A percentile compares a stretch with the other conserved stretches of the same genome.
Evolutionary conservation across 2,113 vertebrate species (phyloP).

Genomic region (Calidris pygmaea): DNA sequence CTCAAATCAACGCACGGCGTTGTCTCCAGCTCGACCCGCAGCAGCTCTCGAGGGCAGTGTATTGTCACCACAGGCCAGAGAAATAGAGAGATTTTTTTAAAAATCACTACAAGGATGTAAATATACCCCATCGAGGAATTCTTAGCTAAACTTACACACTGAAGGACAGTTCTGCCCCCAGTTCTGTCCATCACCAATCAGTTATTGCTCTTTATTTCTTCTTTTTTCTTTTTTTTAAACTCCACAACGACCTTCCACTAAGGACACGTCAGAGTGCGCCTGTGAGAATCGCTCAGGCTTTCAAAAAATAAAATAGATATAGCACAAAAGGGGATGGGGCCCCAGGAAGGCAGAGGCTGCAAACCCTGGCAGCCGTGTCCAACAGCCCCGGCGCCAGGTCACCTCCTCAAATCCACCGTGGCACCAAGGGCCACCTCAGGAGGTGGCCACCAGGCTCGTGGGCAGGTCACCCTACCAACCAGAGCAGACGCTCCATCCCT

Average conservation of each 20-base stretch:
- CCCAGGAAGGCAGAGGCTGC: not conserved
- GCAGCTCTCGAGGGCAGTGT: not conserved
- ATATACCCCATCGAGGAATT: not conserved
- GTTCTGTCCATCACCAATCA: not conserved
- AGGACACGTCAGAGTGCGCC: not conserved
- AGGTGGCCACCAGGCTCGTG: not conserved
- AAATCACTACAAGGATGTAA: not conserved
- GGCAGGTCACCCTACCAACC: not conserved
- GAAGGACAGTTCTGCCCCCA: not conserved
- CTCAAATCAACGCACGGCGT: not conserved
- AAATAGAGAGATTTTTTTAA: not conserved
- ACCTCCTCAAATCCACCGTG: fast-evolving
- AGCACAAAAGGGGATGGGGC: not conserved
- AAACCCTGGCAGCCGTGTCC: not conserved
- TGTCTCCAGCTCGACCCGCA: not conserved
- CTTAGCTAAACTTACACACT: not conserved
- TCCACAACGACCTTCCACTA: not conserved
- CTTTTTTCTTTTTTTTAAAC: not conserved
- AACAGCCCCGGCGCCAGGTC: not conserved
- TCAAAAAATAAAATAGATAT: not conserved
- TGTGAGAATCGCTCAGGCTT: not conserved
- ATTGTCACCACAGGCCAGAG: fast-evolving
- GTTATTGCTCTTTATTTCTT: not conserved
- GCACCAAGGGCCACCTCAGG: not conserved
- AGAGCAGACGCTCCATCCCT: not conserved